These are phyloP conservation scores for Prunella fulvescens DNA, from an alignment of 2,113 vertebrate genomes.

Conservation along the genomic window DNA sequence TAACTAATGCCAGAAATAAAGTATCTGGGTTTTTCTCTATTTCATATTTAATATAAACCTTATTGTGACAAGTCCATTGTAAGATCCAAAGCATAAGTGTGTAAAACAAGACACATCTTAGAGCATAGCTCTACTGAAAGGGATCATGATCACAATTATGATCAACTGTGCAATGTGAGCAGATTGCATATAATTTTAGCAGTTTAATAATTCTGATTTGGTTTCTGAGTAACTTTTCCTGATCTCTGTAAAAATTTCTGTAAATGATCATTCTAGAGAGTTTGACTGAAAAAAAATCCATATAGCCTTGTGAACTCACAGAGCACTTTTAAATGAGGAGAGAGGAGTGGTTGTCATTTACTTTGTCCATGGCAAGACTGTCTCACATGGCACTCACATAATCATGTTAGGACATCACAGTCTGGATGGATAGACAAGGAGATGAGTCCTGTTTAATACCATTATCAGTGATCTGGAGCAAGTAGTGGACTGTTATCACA, in stretches of 20 bases:
- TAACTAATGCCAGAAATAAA: neutral
- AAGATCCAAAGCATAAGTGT: neutral
- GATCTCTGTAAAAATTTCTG: neutral
- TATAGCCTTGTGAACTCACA: neutral
- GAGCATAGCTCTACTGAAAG: neutral
- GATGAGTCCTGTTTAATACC: neutral
- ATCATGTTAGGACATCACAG: neutral
- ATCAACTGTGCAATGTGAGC: neutral
- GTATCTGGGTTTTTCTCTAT: neutral
- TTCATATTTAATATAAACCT: neutral
- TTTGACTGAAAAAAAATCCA: neutral
- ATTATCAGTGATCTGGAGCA: neutral
- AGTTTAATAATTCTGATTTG: neutral
- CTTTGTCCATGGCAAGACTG: neutral
- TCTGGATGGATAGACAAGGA: neutral
- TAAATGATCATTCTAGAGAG: neutral
- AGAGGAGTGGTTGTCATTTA: neutral
- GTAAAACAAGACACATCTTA: neutral
- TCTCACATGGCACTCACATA: neutral
- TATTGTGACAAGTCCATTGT: neutral
- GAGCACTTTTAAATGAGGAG: neutral
- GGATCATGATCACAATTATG: neutral
- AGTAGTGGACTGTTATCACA: neutral
- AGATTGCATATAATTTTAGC: neutral
- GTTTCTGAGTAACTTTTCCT: neutral